Conservation (phyloP, 2,888 invertebrate species). For the Hirtodrosophila cameraria region DNA sequence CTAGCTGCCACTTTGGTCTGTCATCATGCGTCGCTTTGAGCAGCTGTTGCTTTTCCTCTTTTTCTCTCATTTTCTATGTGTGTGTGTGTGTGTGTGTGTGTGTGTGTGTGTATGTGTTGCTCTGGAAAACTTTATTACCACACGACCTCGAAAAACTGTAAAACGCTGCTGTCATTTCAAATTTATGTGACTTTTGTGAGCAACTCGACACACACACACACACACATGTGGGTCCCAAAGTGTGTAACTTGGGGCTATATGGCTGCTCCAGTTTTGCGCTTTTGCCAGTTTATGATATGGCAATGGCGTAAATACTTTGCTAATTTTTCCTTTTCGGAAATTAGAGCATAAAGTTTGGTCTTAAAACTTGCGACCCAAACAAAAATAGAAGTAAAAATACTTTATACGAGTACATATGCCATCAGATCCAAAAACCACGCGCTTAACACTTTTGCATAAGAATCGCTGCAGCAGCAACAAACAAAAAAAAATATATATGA, state of each 20-base stretch:
- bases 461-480: slow-evolving; percentile 61
- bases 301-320: slow-evolving; percentile 75
- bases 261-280: slow-evolving; percentile 45
- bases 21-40: slow-evolving; percentile 56
- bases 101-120: slow-evolving; percentile 10
- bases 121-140: slow-evolving; percentile 62
- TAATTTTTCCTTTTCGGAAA: slow-evolving; percentile 77
- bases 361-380: slow-evolving; percentile 60
- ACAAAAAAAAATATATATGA: slow-evolving; percentile 5
- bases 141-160: slow-evolving; percentile 76
- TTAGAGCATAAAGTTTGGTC: slow-evolving; percentile 75
- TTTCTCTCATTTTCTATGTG: not conserved
- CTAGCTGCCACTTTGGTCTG: slow-evolving; percentile 58
- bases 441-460: slow-evolving; percentile 71
- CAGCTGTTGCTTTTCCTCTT: slow-evolving; percentile 40
- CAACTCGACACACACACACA: slow-evolving; percentile 38
- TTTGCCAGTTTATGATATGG: slow-evolving; percentile 72
- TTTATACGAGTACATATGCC: slow-evolving; percentile 25
- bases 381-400: slow-evolving; percentile 12
- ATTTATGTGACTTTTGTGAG: slow-evolving; percentile 78
- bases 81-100: not conserved
- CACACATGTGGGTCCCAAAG: slow-evolving; percentile 1
- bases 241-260: slow-evolving; percentile 9
- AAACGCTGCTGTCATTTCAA: slow-evolving; percentile 75
- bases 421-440: slow-evolving; percentile 41